These are phyloP conservation scores for Allophyes oxyacanthae DNA, from an alignment of 2,888 invertebrate genomes.

Conservation along the genomic window DNA sequence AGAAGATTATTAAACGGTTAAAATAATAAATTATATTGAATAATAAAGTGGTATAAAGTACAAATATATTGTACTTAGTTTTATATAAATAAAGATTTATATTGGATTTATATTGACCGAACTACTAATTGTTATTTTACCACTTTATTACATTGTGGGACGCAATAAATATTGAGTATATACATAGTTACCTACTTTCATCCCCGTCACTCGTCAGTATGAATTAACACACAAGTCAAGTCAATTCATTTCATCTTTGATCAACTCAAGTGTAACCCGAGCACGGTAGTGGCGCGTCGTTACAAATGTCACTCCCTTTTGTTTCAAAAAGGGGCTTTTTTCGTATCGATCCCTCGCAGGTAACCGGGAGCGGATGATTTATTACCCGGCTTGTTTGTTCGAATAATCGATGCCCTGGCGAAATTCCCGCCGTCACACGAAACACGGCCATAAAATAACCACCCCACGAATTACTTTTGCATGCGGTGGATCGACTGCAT, in stretches of 20 bases:
- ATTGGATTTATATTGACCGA: too few species aligned
- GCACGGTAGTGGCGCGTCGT: constrained; percentile 59
- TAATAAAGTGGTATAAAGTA: too few species aligned
- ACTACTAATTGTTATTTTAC: too few species aligned
- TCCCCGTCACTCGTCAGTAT: constrained; percentile 19
- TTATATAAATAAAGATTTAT: too few species aligned
- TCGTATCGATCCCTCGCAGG: constrained; percentile 85
- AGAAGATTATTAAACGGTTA: too few species aligned
- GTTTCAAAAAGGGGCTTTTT: constrained; percentile 79
- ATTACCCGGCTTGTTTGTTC: constrained; percentile 86
- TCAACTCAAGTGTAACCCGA: constrained; percentile 56
- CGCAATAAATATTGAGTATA: too few species aligned
- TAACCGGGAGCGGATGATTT: constrained; percentile 87
- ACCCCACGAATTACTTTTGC: constrained; percentile 60
- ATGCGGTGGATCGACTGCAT: constrained; percentile 62
- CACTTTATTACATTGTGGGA: too few species aligned
- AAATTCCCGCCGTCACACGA: constrained; percentile 59
- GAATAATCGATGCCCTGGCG: constrained; percentile 84
- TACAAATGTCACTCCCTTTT: constrained; percentile 84
- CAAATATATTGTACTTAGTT: too few species aligned
- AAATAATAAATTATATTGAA: too few species aligned
- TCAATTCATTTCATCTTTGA: constrained; percentile 51
- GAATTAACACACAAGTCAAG: constrained; percentile 33
- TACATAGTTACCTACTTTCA: constrained; percentile 8
- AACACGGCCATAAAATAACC: constrained; percentile 59